Base-by-base conservation (phyloP, 2,113 vertebrate species). In the Phalacrocorax pelagicus region DNA sequence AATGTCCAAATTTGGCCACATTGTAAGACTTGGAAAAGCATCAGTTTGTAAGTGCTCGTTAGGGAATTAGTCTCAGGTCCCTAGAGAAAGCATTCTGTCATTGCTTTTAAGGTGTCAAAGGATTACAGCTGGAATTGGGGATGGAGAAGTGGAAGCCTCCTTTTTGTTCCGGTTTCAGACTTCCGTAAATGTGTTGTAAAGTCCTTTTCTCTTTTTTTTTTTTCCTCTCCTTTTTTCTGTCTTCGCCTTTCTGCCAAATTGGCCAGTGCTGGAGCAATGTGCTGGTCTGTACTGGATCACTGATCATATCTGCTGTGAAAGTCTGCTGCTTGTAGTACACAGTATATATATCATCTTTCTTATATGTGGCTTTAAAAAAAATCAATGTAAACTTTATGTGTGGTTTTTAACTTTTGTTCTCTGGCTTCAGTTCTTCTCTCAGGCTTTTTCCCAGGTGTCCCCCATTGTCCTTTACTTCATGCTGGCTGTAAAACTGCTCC, bases 1-100 rank as follows among this genome's bases (percentile, higher is more conserved):
- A 96, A 92, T 82, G 61, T 81, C 91, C 91, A 91, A 94, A 94
- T 95, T 96, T 94, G 86, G 83, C 89, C 54, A 42, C 61, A 24
- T 70, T 69, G 5, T 84, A 94, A 85, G 74, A 74, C 86, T 91
- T 97, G 89, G 86, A 94, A 87, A 59, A 92, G 19, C 36, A 69
- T 84, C 52, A 26, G n/a, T 82, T 94, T 96, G 52, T 81, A 90
- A 83, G 75, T 44, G 40, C 70, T 91, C 4, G 5, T 47, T 77
- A 86, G 62, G 47, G 74, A 85, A 75, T 93, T 92, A 62, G 62
- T 81, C 30, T 90, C 30, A 19, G 18, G 57, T 89, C 91, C 77
- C 84, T 63, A 47, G 81, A 92, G 86, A 71, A 91, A 87, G 52
- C 73, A 52, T 58, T 92, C 38, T 95, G 77, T 86, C 38, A 30